Base-by-base conservation (phyloP, 2,888 invertebrate species). In the Ectemnius cavifrons region DNA sequence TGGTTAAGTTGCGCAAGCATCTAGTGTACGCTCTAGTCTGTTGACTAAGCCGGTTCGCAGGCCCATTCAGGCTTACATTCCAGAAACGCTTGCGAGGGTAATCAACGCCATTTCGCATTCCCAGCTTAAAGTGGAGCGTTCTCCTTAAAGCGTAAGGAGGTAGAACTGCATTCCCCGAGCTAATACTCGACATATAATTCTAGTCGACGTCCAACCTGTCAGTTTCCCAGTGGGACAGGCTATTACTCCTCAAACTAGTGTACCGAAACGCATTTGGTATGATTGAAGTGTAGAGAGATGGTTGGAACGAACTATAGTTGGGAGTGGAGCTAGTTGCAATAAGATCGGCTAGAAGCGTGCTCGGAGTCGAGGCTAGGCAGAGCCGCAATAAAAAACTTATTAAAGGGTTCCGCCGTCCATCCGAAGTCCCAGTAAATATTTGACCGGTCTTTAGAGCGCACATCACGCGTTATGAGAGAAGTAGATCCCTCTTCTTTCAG, bases 341-440 rank as follows among this genome's bases (percentile, higher is more conserved):
- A 23, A 23, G 23, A 23, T 23, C 23, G 23, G 23, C 23, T 23
- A 23, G 23, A 23, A 23, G 23, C 23, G 3, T 23, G 23, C 23
- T 3, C 23, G 23, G 23, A 23, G 3, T 23, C 3, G 23, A 23
- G 23, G 23, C 23, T 23, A 23, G 23, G 23, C 23, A 23, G 23
- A 23, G 83, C 82, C 79, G 84, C 84, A 87, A 88, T 87, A 87
- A 87, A 87, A 87, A 88, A 87, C 87, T 87, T 86, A 86, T 87
- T 87, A 86, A 73, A 78, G 78, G 80, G 82, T 80, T 82, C 78
- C 83, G 73, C 23, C 23, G 71, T 71, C 74, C 68, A 77, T 52
- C 75, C 71, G 68, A 75, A 81, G 82, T 82, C 82, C 83, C 83
- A 82, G 88, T 83, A 89, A 89, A 89, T 89, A 89, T 89, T 89